Conservation (phyloP, 2,113 vertebrate genomes). For the Cyanoliseus patagonus region DNA sequence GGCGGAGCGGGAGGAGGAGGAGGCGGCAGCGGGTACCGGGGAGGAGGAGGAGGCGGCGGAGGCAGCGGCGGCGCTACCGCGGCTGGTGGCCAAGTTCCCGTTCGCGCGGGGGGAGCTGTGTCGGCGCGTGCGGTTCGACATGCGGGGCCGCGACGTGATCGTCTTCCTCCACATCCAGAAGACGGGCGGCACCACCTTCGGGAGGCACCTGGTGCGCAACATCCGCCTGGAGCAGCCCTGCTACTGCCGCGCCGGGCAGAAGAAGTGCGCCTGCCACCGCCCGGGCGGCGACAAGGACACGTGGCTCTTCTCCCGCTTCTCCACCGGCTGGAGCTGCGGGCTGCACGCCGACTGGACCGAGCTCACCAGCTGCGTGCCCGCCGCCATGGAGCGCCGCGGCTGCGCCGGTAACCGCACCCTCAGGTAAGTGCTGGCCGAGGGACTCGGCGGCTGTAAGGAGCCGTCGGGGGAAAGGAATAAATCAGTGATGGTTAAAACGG, state of each 20-base stretch:
- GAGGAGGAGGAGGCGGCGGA: neutral
- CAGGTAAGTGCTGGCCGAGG: conserved; percentile 61
- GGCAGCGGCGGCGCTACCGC: neutral
- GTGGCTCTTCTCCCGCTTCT: conserved; percentile 98
- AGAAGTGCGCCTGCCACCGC: conserved; percentile 95
- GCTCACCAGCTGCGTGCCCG: conserved; percentile 95
- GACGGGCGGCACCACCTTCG: conserved; percentile 96
- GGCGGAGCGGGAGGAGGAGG: conserved; percentile 21
- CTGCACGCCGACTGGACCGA: conserved; percentile 99
- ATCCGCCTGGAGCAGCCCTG: conserved; percentile 95
- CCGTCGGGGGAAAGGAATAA: neutral
- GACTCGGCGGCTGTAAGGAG: neutral
- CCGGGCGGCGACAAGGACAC: conserved; percentile 89
- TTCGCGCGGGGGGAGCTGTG: conserved; percentile 88
- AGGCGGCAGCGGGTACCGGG: conserved; percentile 5
- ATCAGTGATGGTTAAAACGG: neutral
- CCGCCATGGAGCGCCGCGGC: conserved; percentile 87
- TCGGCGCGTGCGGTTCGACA: conserved; percentile 90
- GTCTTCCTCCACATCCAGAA: conserved; percentile 98
- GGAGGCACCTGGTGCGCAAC: conserved; percentile 94
- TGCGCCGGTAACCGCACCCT: conserved; percentile 79
- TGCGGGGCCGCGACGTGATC: conserved; percentile 92
- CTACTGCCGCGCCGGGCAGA: conserved; percentile 92
- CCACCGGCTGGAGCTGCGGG: conserved; percentile 99
- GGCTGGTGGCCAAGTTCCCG: conserved; percentile 77